Evolutionary conservation across 2,888 invertebrate species (phyloP).

Genomic region (Tethea ocularis): DNA sequence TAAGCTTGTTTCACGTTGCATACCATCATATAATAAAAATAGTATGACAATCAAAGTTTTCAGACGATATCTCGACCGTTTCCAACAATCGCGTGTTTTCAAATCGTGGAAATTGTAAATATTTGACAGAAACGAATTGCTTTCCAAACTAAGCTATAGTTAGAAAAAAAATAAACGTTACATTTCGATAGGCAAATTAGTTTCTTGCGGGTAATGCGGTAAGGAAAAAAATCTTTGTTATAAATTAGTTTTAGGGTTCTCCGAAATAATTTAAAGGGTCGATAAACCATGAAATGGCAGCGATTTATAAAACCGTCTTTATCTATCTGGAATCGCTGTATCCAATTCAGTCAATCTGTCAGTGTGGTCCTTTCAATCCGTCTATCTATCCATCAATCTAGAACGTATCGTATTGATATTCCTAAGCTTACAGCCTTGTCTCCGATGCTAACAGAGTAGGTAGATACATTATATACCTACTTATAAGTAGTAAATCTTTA

Average conservation of each 20-base stretch:
- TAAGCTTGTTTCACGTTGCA: not conserved
- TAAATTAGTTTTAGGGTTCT: not conserved
- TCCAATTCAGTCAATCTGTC: not conserved
- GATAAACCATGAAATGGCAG: not conserved
- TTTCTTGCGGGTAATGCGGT: not conserved
- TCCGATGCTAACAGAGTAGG: not conserved
- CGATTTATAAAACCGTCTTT: not conserved
- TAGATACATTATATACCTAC: not conserved
- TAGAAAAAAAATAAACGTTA: conserved; percentile 9
- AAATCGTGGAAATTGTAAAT: conserved; percentile 15
- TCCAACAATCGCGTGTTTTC: conserved; percentile 47
- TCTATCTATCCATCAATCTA: not conserved
- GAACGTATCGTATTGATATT: not conserved
- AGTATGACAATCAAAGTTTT: conserved; percentile 47
- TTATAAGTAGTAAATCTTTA: too few relatives aligned
- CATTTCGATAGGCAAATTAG: conserved; percentile 17
- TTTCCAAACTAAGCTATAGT: conserved; percentile 43
- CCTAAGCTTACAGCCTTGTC: not conserved
- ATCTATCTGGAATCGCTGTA: not conserved
- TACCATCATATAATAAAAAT: conserved; percentile 34
- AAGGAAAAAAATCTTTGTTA: not conserved
- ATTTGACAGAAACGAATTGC: conserved; percentile 55
- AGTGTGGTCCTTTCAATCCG: not conserved
- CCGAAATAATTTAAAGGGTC: not conserved
- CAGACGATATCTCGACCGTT: conserved; percentile 42